phyloP scores from a whole-genome alignment of 2,797 vertebrate genomes.

The Alfaro cultratus region DNA sequence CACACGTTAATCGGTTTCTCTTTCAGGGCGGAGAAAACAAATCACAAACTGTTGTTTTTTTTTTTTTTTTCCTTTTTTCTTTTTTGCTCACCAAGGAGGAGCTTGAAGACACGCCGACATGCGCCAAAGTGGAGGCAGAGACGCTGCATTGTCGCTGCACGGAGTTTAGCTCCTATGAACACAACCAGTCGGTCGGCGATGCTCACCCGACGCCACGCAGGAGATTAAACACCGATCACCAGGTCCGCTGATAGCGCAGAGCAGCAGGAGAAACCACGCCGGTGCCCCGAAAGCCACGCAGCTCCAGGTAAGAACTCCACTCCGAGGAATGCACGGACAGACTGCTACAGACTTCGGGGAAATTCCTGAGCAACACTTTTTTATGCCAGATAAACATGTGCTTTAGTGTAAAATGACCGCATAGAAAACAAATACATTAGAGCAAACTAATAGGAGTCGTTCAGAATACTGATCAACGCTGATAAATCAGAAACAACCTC shows the following conservation, averaged over 20 bases:
- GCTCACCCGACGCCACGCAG: slow-evolving; percentile 42
- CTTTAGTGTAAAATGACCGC: slow-evolving; percentile 44
- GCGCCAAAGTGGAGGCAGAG: slow-evolving; percentile 59
- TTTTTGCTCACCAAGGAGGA: slow-evolving; percentile 71
- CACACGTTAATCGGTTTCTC: slow-evolving; percentile 59
- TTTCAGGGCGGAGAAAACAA: slow-evolving; percentile 76
- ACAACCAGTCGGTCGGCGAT: slow-evolving; percentile 53
- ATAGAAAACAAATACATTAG: slow-evolving; percentile 9
- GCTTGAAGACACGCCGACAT: slow-evolving; percentile 65
- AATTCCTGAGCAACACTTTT: slow-evolving; percentile 73
- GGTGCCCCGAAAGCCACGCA: slow-evolving; percentile 33
- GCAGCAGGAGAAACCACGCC: slow-evolving; percentile 41
- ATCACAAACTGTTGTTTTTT: slow-evolving; percentile 42
- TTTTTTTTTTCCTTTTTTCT: neutral
- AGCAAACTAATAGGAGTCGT: neutral
- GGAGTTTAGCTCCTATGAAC: slow-evolving; percentile 32
- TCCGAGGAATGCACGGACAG: slow-evolving; percentile 76
- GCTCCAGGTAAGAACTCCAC: slow-evolving; percentile 77
- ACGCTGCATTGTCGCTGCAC: slow-evolving; percentile 21
- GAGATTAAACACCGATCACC: slow-evolving; percentile 56
- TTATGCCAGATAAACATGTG: slow-evolving; percentile 56
- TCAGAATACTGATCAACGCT: neutral
- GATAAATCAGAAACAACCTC: neutral
- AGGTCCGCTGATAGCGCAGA: slow-evolving; percentile 28
- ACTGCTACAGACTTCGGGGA: slow-evolving; percentile 74